Evolutionary conservation across 2,797 vertebrate species (phyloP).

Genomic region (Dallia pectoralis): DNA sequence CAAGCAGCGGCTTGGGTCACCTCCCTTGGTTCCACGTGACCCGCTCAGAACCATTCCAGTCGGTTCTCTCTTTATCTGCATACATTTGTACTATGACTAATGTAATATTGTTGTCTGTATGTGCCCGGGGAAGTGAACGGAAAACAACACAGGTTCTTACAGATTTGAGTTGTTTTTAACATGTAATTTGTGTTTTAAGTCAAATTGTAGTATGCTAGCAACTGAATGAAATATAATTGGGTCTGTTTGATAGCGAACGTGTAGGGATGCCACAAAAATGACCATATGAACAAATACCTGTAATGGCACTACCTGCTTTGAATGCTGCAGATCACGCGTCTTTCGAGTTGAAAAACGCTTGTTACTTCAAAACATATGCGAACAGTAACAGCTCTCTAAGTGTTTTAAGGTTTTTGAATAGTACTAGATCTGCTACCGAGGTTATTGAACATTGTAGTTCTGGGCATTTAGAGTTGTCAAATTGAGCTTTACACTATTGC

Average conservation of each 20-base stretch:
- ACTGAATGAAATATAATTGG: not conserved
- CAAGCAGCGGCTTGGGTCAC: conserved; percentile 26
- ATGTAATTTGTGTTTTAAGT: not conserved
- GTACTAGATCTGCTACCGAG: not conserved
- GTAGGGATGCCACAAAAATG: not conserved
- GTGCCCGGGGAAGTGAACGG: conserved; percentile 28
- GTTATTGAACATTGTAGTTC: not conserved
- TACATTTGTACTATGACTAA: conserved; percentile 40
- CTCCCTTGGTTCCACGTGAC: not conserved
- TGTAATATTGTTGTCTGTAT: conserved; percentile 22
- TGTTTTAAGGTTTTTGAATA: not conserved
- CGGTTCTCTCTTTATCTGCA: conserved; percentile 18
- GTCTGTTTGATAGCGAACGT: not conserved
- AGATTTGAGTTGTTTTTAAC: conserved; percentile 21
- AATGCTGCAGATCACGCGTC: not conserved
- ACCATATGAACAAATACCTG: not conserved
- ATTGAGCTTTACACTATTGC: not conserved
- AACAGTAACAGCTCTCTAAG: not conserved
- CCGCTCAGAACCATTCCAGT: conserved; percentile 1
- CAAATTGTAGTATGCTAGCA: not conserved
- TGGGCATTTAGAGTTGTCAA: not conserved
- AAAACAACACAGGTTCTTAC: conserved; percentile 7
- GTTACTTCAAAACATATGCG: not conserved
- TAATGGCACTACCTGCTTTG: not conserved
- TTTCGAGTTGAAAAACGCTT: not conserved